Percentiles rank a stretch among this genome's conserved stretches.
phyloP scores from a whole-genome alignment of 2,888 invertebrate species.

The Drosophila nigricruria region DNA sequence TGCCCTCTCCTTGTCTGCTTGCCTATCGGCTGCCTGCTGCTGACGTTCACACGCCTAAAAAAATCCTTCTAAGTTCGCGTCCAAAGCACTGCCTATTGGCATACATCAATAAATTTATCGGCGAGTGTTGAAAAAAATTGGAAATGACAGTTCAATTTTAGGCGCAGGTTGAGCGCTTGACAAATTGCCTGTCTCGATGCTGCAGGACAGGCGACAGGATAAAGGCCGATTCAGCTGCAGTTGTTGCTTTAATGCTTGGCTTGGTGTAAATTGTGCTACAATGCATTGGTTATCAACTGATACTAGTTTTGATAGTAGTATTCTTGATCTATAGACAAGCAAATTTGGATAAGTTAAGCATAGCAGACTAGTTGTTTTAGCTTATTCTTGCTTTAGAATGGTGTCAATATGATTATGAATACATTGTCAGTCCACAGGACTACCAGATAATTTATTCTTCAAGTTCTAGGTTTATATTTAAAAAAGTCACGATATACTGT shows the following conservation, averaged over 20 bases:
- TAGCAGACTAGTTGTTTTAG: no score
- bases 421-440: no score
- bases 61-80: constrained; percentile 39
- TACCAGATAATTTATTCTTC: no score
- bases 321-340: background rate
- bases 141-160: constrained; percentile 75
- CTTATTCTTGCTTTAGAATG: no score
- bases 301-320: background rate
- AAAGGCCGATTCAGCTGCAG: background rate
- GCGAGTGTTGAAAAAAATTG: constrained; percentile 30
- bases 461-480: no score
- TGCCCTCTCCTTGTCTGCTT: background rate
- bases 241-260: background rate
- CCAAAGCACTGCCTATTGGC: constrained; percentile 55
- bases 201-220: constrained; percentile 12
- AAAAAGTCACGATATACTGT: no score
- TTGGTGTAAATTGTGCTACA: no score
- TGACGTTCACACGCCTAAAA: constrained; percentile 58
- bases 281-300: background rate
- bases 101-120: constrained; percentile 68
- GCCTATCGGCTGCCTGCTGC: constrained; percentile 43
- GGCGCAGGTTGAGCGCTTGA: constrained; percentile 35
- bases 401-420: no score
- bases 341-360: background rate
- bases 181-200: constrained; percentile 47